These are phyloP conservation scores for Drosophila repleta DNA, from an alignment of 1,140 invertebrate species.

Conservation along the genomic window DNA sequence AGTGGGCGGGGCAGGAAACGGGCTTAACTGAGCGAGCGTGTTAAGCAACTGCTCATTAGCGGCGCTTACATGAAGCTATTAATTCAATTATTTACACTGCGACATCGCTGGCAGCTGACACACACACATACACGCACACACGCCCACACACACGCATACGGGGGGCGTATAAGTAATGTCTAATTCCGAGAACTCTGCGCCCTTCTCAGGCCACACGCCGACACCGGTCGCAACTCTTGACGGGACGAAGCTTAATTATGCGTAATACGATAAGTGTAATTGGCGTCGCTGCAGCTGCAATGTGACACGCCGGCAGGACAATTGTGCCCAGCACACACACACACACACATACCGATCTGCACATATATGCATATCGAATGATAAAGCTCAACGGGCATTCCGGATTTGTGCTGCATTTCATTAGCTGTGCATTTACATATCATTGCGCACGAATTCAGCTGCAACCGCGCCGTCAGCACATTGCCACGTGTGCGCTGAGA, in stretches of 20 bases:
- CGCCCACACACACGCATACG: background rate
- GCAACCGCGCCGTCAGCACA: slow-evolving; percentile 49
- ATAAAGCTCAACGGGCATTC: background rate
- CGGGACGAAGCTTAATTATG: slow-evolving; percentile 63
- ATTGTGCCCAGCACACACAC: slow-evolving; percentile 27
- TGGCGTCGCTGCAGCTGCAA: slow-evolving; percentile 21
- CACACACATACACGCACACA: background rate
- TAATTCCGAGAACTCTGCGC: slow-evolving; percentile 33
- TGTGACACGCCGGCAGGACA: slow-evolving; percentile 19
- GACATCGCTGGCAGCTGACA: slow-evolving; percentile 48
- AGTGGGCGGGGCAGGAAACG: background rate
- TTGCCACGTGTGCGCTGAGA: slow-evolving; percentile 14
- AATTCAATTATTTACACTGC: slow-evolving; percentile 74
- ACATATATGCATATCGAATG: slow-evolving; percentile 31
- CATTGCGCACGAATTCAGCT: slow-evolving; percentile 66
- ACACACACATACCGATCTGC: too few species aligned
- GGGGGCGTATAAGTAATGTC: slow-evolving; percentile 40
- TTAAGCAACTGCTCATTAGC: slow-evolving; percentile 67
- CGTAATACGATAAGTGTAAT: slow-evolving; percentile 64
- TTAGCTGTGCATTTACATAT: slow-evolving; percentile 75
- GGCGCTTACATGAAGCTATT: slow-evolving; percentile 70
- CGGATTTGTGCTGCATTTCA: slow-evolving; percentile 53
- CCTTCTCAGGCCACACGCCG: background rate
- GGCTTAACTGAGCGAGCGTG: slow-evolving; percentile 19
- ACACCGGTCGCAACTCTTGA: slow-evolving; percentile 2